Conservation (phyloP, 2,888 invertebrate species). For the Stenodera caucasica region DNA sequence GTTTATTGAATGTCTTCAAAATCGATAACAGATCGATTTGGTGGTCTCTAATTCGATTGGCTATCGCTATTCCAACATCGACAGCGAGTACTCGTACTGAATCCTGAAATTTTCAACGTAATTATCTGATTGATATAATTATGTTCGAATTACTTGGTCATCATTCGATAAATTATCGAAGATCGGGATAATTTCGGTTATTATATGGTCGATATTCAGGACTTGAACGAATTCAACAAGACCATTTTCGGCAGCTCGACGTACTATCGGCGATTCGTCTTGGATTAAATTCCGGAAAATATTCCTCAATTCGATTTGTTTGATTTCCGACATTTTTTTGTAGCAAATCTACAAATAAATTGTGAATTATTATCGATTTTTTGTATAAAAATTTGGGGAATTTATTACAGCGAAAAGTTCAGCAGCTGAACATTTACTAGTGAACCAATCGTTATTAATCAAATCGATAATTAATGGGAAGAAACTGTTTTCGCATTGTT, state of each 20-base stretch:
- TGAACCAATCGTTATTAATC: slow-evolving; percentile 44
- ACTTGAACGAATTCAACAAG: slow-evolving; percentile 42
- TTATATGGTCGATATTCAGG: slow-evolving; percentile 43
- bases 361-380: slow-evolving; percentile 14
- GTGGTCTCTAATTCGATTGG: slow-evolving; percentile 38
- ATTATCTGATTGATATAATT: neutral
- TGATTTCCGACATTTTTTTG: slow-evolving; percentile 42
- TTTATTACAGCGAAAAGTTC: slow-evolving; percentile 41
- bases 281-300: slow-evolving; percentile 43
- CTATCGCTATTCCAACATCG: slow-evolving; percentile 41
- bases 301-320: slow-evolving; percentile 42
- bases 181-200: slow-evolving; percentile 46
- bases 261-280: slow-evolving; percentile 48
- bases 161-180: slow-evolving; percentile 47
- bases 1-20: slow-evolving; percentile 40
- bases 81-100: slow-evolving; percentile 39
- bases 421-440: slow-evolving; percentile 44
- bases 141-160: slow-evolving; percentile 39
- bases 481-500: slow-evolving; percentile 40
- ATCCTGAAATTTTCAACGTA: slow-evolving; percentile 40
- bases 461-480: slow-evolving; percentile 42
- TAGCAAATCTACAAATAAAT: slow-evolving; percentile 43
- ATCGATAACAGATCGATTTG: slow-evolving; percentile 35
- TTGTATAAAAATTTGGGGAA: neutral
- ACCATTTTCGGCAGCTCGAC: slow-evolving; percentile 42